phyloP scores from a whole-genome alignment of 2,888 invertebrate genomes.

The Pyrocoelia pectoralis region DNA sequence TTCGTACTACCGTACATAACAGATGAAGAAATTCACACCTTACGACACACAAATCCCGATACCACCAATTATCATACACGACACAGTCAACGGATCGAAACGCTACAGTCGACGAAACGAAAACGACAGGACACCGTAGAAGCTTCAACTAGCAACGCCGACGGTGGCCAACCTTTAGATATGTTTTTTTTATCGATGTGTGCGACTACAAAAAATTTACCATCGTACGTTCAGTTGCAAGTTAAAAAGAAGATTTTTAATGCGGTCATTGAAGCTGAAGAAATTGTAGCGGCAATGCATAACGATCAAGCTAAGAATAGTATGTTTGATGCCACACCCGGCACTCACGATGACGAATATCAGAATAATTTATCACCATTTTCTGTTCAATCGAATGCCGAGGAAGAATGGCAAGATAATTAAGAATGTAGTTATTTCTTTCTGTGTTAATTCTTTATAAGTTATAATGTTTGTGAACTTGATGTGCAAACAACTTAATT shows the following conservation, averaged over 20 bases:
- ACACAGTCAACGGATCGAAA: neutral
- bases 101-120: neutral
- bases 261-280: slow-evolving; percentile 29
- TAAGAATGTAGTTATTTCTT: neutral
- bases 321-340: neutral
- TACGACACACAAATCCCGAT: neutral
- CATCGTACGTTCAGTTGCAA: slow-evolving; percentile 20
- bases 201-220: slow-evolving; percentile 26
- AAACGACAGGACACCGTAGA: neutral
- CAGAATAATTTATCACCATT: slow-evolving; percentile 5
- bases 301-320: slow-evolving; percentile 11
- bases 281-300: slow-evolving; percentile 18
- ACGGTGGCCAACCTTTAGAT: slow-evolving; percentile 20
- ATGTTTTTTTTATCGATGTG: slow-evolving; percentile 29
- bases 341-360: neutral
- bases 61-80: neutral
- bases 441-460: too few relatives aligned
- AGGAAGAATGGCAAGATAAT: slow-evolving; percentile 9
- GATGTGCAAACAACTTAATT: too few relatives aligned
- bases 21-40: neutral
- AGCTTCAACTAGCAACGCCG: neutral
- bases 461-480: too few relatives aligned
- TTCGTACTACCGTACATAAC: slow-evolving; percentile 15
- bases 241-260: slow-evolving; percentile 26
- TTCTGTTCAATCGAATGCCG: slow-evolving; percentile 7